Percentiles rank a stretch among this genome's conserved stretches.
phyloP scores from a whole-genome alignment of 2,797 vertebrate genomes.

The Pipistrellus pygmaeus region DNA sequence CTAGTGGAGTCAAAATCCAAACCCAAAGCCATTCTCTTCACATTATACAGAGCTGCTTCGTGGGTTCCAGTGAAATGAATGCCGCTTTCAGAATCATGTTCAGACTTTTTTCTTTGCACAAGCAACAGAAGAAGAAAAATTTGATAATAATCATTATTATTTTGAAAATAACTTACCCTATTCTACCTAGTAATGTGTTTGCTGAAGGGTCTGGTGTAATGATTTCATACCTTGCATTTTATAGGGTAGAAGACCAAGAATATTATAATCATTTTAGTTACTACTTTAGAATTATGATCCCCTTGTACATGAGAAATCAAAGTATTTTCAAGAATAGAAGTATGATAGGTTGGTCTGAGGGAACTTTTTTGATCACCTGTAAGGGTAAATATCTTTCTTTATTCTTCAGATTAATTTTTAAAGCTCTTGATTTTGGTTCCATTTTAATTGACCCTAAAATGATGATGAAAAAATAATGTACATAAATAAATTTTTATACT shows the following conservation, averaged over 20 bases:
- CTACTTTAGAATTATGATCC: constrained; percentile 19
- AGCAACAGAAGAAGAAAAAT: neutral
- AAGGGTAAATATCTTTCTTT: constrained; percentile 19
- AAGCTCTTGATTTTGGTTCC: neutral
- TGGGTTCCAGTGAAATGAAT: neutral
- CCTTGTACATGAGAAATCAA: constrained; percentile 15
- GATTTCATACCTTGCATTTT: neutral
- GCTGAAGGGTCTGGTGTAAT: neutral
- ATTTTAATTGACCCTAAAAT: constrained; percentile 23
- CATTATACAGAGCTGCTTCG: neutral
- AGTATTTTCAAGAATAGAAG: constrained; percentile 57
- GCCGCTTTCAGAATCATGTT: constrained; percentile 12
- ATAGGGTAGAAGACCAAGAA: constrained; percentile 52
- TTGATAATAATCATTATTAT: constrained; percentile 33
- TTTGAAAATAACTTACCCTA: constrained; percentile 36
- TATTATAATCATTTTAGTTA: constrained; percentile 11
- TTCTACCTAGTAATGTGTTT: constrained; percentile 31
- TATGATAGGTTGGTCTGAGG: neutral
- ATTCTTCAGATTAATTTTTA: neutral
- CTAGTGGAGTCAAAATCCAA: neutral
- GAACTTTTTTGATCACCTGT: constrained; percentile 9
- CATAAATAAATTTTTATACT: neutral
- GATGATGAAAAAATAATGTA: constrained; percentile 1
- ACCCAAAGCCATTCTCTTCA: neutral
- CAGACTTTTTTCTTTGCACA: neutral